Percentiles rank a stretch among this genome's conserved stretches.
These are phyloP conservation scores for Tethya wilhelma DNA, from an alignment of 37 sponge, comb jelly and placozoan genomes.

Conservation along the genomic window DNA sequence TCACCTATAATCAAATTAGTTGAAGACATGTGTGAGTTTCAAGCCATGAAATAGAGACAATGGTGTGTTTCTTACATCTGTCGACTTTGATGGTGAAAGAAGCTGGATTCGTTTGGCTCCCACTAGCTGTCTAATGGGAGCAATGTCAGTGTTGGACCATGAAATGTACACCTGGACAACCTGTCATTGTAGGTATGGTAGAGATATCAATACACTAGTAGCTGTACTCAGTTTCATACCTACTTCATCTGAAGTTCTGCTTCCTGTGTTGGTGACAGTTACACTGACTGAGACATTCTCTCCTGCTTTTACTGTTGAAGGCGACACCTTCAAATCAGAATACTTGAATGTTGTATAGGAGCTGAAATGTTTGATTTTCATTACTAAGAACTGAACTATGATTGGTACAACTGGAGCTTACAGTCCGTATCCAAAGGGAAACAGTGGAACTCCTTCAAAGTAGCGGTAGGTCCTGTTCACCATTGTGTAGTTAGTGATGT, in stretches of 20 bases:
- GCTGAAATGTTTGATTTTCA: constrained; percentile 1
- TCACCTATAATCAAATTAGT: neutral
- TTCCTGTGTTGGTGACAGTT: constrained; percentile 49
- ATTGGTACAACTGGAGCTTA: constrained; percentile 1
- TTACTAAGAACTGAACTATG: neutral
- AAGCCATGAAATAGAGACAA: neutral
- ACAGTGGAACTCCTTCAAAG: constrained; percentile 38
- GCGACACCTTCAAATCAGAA: constrained; percentile 9
- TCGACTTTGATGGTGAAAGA: too few species aligned
- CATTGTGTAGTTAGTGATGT: constrained; percentile 68
- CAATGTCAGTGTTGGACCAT: constrained; percentile 12
- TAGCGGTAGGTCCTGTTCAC: constrained; percentile 60
- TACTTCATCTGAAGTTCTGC: constrained; percentile 57
- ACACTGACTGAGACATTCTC: constrained; percentile 33
- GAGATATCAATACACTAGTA: too few species aligned
- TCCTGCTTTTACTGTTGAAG: constrained; percentile 11
- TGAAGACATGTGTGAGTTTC: neutral
- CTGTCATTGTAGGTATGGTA: too few species aligned
- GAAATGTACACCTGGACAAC: constrained; percentile 51
- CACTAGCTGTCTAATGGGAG: constrained; percentile 44
- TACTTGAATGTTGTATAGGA: constrained; percentile 56
- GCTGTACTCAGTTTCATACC: too few species aligned
- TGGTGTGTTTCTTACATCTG: too few species aligned
- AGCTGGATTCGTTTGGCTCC: too few species aligned
- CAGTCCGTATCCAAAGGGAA: constrained; percentile 72